These are phyloP conservation scores for Thripadectes ignobilis DNA, from an alignment of 2,797 vertebrate genomes.

Conservation along the genomic window DNA sequence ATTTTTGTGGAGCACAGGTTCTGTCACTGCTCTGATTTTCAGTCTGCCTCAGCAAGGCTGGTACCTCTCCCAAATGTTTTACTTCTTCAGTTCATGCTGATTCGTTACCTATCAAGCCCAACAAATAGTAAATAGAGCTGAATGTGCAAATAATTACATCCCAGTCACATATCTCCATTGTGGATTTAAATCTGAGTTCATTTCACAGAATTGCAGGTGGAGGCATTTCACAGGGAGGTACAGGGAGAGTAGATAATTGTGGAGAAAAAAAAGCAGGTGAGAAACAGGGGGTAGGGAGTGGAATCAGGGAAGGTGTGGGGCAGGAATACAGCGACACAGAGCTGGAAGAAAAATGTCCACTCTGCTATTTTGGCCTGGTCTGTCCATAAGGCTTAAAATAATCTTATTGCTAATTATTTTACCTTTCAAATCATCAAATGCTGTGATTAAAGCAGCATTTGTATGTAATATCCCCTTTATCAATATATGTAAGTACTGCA, in stretches of 20 bases:
- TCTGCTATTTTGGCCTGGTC: neutral
- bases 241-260: neutral
- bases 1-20: neutral
- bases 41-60: neutral
- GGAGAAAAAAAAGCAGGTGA: neutral
- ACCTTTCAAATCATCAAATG: neutral
- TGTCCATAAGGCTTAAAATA: neutral
- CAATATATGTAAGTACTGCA: neutral
- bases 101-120: neutral
- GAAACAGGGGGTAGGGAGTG: neutral
- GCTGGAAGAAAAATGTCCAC: neutral
- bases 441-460: neutral
- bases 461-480: neutral
- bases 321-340: fast-evolving
- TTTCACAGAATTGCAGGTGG: neutral
- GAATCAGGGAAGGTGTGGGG: neutral
- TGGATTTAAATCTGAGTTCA: neutral
- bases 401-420: neutral
- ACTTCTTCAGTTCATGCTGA: neutral
- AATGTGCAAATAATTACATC: neutral
- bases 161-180: neutral
- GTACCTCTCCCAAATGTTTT: neutral
- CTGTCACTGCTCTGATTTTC: neutral
- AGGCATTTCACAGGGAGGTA: neutral
- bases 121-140: neutral